Evolutionary conservation across 2,888 invertebrate species (phyloP).

Genomic region (Chrysolina oricalcia): DNA sequence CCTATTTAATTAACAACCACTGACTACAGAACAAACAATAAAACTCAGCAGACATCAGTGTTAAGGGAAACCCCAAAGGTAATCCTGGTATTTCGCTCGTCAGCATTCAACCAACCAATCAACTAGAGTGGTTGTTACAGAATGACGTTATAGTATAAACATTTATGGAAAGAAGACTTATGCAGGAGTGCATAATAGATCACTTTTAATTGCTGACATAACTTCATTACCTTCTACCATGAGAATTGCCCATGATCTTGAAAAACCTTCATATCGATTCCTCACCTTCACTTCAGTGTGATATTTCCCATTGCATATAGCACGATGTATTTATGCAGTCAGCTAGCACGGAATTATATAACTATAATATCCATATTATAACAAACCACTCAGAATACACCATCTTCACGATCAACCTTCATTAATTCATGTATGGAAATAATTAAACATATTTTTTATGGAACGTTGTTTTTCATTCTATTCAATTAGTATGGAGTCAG

Average conservation of each 20-base stretch:
- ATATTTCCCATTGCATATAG: not conserved
- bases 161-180: too few species aligned
- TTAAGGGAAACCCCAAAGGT: too few species aligned
- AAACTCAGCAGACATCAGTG: too few species aligned
- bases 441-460: not conserved
- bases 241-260: not conserved
- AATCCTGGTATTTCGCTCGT: too few species aligned
- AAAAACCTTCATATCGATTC: not conserved
- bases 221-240: not conserved
- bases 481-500: not conserved
- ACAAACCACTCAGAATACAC: not conserved
- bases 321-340: not conserved
- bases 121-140: too few species aligned
- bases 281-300: not conserved
- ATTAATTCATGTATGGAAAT: not conserved
- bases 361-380: not conserved
- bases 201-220: not conserved
- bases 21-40: too few species aligned
- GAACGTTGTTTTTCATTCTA: not conserved
- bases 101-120: too few species aligned
- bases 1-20: too few species aligned
- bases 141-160: too few species aligned
- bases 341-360: not conserved
- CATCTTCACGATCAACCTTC: constrained; percentile 15
- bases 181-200: too few species aligned